Evolutionary conservation across 1,140 invertebrate species (phyloP), one percentile per base, ranked within the genome.

Genomic region (Leguminivora glycinivorella): DNA sequence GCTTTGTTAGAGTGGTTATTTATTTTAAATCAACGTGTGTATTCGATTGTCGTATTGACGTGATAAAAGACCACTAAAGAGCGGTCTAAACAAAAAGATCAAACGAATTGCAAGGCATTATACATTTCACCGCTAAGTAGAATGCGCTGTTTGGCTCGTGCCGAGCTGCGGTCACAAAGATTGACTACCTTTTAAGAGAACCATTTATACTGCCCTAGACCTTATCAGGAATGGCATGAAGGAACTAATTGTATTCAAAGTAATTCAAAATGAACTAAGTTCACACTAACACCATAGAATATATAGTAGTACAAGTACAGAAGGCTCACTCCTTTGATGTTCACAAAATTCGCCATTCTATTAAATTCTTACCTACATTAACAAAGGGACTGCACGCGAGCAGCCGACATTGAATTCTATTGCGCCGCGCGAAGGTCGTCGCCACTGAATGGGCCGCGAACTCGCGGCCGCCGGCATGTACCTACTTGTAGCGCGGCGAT

Each of bases 91-190:
- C 29, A 69, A 58, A 63, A 56, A n/a, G 38, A 40, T 56, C 56
- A 74, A 75, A 72, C 47, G 66, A 56, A 72, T 76, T 74, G 78
- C 74, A 73, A 71, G 76, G 75, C 79, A 84, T 82, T 76, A 87
- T 84, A 87, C 82, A 84, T 82, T 82, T 85, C 82, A 87, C 77
- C 78, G 82, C 84, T 90, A 90, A 90, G 88, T 90, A 90, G 83
- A 87, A 85, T 87, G 75, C 82, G 78, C 72, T 89, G 87, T 89
- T 80, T 70, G 70, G 75, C 74, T 72, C 81, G 75, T 77, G 75
- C 77, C 72, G 70, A 67, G 74, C 66, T 74, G 26, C 43, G 68
- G 70, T 74, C 72, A 82, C 75, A 81, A 79, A 79, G 81, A 87
- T 85, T 77, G 85, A 84, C 78, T 83, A 81, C 85, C 83, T 84